phyloP scores from a whole-genome alignment of 2,797 vertebrate species.

The Brotula barbata region DNA sequence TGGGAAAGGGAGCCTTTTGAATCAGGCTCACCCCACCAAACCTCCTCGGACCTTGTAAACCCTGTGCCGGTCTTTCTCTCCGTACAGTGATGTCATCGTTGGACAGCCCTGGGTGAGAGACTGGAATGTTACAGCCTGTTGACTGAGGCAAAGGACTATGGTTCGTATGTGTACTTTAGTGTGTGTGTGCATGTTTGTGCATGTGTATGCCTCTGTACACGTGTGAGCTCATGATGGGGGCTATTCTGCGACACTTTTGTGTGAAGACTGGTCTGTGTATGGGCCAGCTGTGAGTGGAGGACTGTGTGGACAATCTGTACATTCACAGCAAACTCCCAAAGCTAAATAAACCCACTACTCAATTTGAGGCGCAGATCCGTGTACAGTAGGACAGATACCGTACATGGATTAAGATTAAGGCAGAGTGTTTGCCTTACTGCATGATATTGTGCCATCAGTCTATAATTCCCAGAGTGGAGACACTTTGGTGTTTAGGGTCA shows the following conservation, averaged over 20 bases:
- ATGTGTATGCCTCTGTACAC: slow-evolving; percentile 40
- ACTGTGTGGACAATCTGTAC: slow-evolving; percentile 37
- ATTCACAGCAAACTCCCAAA: slow-evolving; percentile 69
- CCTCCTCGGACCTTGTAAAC: slow-evolving; percentile 48
- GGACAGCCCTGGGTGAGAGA: slow-evolving; percentile 40
- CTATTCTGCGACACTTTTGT: slow-evolving; percentile 57
- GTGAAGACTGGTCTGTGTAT: slow-evolving; percentile 59
- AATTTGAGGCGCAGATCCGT: slow-evolving; percentile 31
- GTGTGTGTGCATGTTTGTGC: slow-evolving; percentile 41
- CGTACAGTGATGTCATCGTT: slow-evolving; percentile 59
- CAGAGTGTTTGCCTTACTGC: slow-evolving; percentile 4
- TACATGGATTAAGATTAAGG: slow-evolving; percentile 13
- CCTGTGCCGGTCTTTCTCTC: slow-evolving; percentile 26
- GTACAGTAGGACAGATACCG: slow-evolving; percentile 29
- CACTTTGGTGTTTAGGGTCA: slow-evolving; percentile 28
- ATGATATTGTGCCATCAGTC: neutral
- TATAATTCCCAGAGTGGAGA: slow-evolving; percentile 29
- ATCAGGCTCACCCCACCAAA: slow-evolving; percentile 10
- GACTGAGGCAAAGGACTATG: slow-evolving; percentile 62
- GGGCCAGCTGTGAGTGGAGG: slow-evolving; percentile 60
- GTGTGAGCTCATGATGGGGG: slow-evolving; percentile 15
- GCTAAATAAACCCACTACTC: slow-evolving; percentile 51
- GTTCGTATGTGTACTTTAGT: slow-evolving; percentile 23
- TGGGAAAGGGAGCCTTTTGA: slow-evolving; percentile 24
- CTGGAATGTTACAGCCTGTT: slow-evolving; percentile 62